Evolutionary conservation across 2,797 vertebrate species (phyloP).

Genomic region (Glyptemys insculpta): DNA sequence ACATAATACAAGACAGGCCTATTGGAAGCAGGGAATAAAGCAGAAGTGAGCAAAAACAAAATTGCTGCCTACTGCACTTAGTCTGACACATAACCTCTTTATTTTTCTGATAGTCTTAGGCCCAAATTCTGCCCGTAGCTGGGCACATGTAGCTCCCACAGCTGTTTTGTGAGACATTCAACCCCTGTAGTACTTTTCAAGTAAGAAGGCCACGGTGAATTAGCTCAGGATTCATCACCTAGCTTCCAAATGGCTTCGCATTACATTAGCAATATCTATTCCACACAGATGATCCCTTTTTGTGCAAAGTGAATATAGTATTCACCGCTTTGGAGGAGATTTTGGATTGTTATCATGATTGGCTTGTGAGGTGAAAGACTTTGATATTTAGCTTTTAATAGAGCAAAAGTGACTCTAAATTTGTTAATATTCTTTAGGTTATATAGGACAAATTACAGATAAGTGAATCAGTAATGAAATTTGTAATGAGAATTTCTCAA

Average conservation of each 20-base stretch:
- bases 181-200: not conserved
- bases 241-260: not conserved
- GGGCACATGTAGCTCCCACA: not conserved
- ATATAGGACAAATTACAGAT: slow-evolving; percentile 86
- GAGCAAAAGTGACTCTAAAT: slow-evolving; percentile 85
- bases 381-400: slow-evolving; percentile 82
- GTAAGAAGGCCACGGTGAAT: not conserved
- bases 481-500: slow-evolving; percentile 88
- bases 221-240: not conserved
- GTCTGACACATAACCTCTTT: not conserved
- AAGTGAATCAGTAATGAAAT: slow-evolving; percentile 89
- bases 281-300: not conserved
- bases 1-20: rapidly evolving
- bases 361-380: slow-evolving; percentile 79
- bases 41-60: not conserved
- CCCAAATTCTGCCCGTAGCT: not conserved
- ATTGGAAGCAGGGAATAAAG: not conserved
- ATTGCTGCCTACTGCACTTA: not conserved
- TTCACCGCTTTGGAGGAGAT: slow-evolving; percentile 37
- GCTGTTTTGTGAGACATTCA: not conserved
- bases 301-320: not conserved
- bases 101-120: not conserved
- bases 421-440: slow-evolving; percentile 88
- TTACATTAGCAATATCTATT: not conserved
- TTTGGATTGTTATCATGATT: slow-evolving; percentile 56